A percentile compares a stretch with the other conserved stretches of the same genome.
These are phyloP conservation scores for Cheirogaleus medius DNA, from an alignment of 2,113 vertebrate genomes.

Conservation along the genomic window DNA sequence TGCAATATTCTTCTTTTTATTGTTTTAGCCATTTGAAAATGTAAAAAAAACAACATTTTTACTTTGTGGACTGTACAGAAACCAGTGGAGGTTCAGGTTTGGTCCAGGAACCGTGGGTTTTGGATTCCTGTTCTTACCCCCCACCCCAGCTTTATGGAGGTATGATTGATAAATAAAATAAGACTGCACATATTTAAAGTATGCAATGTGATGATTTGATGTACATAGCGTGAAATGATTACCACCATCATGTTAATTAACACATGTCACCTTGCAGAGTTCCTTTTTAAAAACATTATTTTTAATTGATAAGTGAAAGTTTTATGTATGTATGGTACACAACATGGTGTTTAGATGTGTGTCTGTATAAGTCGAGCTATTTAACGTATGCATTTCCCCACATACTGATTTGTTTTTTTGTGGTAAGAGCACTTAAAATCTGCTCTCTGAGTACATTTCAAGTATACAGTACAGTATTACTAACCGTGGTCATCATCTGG, in stretches of 20 bases:
- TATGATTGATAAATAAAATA: not conserved
- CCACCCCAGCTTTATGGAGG: not conserved
- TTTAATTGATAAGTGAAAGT: not conserved
- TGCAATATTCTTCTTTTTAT: not conserved
- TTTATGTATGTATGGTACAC: not conserved
- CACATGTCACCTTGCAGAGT: not conserved
- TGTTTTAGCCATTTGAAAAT: not conserved
- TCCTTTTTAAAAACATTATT: not conserved
- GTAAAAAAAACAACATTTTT: too few species aligned
- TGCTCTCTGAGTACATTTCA: not conserved
- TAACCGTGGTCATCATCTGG: not conserved
- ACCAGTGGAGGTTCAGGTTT: not conserved
- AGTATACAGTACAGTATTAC: not conserved
- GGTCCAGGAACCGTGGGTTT: not conserved
- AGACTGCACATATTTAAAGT: not conserved
- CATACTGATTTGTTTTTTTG: not conserved
- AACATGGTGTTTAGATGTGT: not conserved
- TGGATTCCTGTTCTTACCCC: not conserved
- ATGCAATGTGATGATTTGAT: not conserved
- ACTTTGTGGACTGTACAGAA: too few species aligned
- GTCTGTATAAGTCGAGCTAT: not conserved
- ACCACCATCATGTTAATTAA: not conserved
- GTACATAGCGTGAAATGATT: not conserved
- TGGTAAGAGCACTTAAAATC: not conserved
- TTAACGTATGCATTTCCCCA: not conserved